Conservation (phyloP, 1,140 invertebrate species). For the Zaprionus vittiger region DNA sequence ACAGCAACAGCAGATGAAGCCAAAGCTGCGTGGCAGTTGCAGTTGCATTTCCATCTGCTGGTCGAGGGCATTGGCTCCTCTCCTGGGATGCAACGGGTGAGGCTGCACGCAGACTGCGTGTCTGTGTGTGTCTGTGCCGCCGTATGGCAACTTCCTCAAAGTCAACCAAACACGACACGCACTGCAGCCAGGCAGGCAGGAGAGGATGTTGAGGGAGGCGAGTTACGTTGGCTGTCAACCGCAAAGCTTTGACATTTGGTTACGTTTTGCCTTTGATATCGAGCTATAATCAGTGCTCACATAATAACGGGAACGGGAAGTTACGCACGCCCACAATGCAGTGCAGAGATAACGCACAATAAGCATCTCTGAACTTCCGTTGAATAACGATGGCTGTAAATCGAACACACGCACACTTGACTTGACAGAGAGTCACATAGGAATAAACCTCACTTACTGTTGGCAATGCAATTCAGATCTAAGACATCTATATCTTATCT, state of each 20-base stretch:
- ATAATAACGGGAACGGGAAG: slow-evolving; percentile 56
- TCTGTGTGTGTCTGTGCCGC: slow-evolving; percentile 12
- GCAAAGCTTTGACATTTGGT: slow-evolving; percentile 49
- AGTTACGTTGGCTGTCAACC: slow-evolving; percentile 34
- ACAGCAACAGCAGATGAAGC: slow-evolving; percentile 16
- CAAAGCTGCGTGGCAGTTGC: slow-evolving; percentile 24
- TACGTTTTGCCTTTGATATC: slow-evolving; percentile 52
- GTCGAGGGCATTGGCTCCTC: slow-evolving; percentile 36
- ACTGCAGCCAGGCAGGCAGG: not conserved
- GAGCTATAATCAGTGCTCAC: slow-evolving; percentile 35
- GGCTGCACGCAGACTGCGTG: slow-evolving; percentile 33
- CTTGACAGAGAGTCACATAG: not conserved
- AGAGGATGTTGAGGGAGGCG: not conserved
- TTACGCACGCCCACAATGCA: slow-evolving; percentile 6
- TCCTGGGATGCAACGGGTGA: not conserved
- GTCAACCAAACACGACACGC: slow-evolving; percentile 30
- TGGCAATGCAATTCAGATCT: too few species aligned
- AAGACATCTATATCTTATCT: too few species aligned
- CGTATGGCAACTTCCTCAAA: slow-evolving; percentile 44
- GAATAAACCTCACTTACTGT: too few species aligned
- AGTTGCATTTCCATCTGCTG: slow-evolving; percentile 16
- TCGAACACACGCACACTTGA: not conserved
- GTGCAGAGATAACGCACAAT: not conserved
- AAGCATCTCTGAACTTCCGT: slow-evolving; percentile 2
- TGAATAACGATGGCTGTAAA: not conserved